These are phyloP conservation scores for Leucania comma DNA, from an alignment of 2,888 invertebrate genomes.

Conservation along the genomic window DNA sequence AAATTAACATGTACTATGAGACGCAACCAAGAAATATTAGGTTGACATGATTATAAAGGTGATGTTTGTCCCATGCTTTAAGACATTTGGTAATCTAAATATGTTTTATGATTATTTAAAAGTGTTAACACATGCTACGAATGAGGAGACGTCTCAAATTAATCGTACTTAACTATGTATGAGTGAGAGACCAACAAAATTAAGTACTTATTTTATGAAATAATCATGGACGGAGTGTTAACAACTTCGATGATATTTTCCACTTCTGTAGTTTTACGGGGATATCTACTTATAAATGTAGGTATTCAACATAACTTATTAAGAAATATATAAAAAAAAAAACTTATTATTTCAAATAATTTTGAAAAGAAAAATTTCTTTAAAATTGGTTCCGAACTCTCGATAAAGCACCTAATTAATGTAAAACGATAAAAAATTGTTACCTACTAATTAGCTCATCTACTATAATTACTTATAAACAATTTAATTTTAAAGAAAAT, in stretches of 20 bases:
- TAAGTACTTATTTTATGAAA: conserved; percentile 88
- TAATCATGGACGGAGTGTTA: conserved; percentile 88
- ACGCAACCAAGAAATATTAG: conserved; percentile 46
- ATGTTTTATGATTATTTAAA: conserved; percentile 39
- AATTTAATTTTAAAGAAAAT: conserved; percentile 69
- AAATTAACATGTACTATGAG: conserved; percentile 42
- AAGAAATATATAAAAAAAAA: conserved; percentile 28
- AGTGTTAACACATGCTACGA: conserved; percentile 67
- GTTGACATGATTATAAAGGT: conserved; percentile 33
- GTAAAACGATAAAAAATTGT: conserved; percentile 54
- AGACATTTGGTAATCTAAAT: conserved; percentile 34
- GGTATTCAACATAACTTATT: conserved; percentile 45
- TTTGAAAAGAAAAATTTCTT: conserved; percentile 39
- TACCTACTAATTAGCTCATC: conserved; percentile 60
- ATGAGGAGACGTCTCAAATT: conserved; percentile 59
- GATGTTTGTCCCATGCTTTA: conserved; percentile 42
- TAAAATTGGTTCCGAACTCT: conserved; percentile 51
- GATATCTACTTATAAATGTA: conserved; percentile 51
- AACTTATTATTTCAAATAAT: conserved; percentile 38
- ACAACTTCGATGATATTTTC: conserved; percentile 72
- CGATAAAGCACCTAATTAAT: conserved; percentile 69
- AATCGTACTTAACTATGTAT: conserved; percentile 64
- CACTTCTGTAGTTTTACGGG: conserved; percentile 51
- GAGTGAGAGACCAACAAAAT: conserved; percentile 80
- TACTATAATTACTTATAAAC: conserved; percentile 63